Percentiles rank a stretch among this genome's conserved stretches.
phyloP scores from a whole-genome alignment of 92 coral and sea anemone genomes.

The Scolanthus callimorphus region DNA sequence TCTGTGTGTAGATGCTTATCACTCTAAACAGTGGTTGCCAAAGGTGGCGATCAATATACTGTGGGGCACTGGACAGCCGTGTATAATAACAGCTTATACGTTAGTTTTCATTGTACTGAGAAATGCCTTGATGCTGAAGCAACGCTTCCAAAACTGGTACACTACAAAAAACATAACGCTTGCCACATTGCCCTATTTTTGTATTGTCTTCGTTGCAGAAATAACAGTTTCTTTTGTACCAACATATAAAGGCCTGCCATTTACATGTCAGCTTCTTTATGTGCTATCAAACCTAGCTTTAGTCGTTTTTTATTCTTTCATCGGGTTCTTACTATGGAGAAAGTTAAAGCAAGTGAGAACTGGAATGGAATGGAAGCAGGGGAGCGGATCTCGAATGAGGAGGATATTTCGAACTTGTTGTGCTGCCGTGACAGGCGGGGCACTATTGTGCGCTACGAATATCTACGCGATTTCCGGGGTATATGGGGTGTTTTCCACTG shows the following conservation, averaged over 20 bases:
- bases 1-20: constrained; percentile 61
- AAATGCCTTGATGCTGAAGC: constrained; percentile 52
- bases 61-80: constrained; percentile 71
- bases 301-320: constrained; percentile 34
- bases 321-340: constrained; percentile 20
- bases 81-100: constrained; percentile 46
- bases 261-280: constrained; percentile 51
- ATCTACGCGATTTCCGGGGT: constrained; percentile 39
- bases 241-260: constrained; percentile 17
- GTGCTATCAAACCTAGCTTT: constrained; percentile 19
- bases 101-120: constrained; percentile 50
- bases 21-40: constrained; percentile 23
- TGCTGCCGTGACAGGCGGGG: constrained; percentile 44
- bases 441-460: constrained; percentile 25
- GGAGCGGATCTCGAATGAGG: constrained; percentile 15
- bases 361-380: neutral
- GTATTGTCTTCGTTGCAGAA: constrained; percentile 45
- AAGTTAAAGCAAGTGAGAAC: neutral
- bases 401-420: constrained; percentile 27
- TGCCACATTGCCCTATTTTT: constrained; percentile 41
- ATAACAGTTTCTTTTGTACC: constrained; percentile 40
- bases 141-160: constrained; percentile 67
- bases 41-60: constrained; percentile 26
- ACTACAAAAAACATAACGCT: constrained; percentile 57
- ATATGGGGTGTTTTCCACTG: constrained; percentile 31